Conservation (phyloP, 2,888 invertebrate species). For the Limnephilus auricula region DNA sequence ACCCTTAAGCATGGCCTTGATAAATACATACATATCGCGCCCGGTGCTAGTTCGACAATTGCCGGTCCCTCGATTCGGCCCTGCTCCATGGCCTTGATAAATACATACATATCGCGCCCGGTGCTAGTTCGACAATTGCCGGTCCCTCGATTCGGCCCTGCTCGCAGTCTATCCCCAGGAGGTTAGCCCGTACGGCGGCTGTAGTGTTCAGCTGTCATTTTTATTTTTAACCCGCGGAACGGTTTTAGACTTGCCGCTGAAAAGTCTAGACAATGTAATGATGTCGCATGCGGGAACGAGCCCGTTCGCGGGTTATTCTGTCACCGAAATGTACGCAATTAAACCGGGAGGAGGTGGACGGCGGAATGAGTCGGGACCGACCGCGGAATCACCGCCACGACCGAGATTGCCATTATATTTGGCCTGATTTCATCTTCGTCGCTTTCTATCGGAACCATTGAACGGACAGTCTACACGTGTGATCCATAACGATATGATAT, state of each 20-base stretch:
- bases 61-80: neutral
- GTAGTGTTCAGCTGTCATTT: constrained; percentile 26
- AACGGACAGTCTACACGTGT: too few species aligned
- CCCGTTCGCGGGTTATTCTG: neutral
- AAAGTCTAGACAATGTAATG: constrained; percentile 36
- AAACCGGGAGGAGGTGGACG: neutral
- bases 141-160: neutral
- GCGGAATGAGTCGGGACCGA: neutral
- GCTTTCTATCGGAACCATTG: neutral
- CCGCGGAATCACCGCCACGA: neutral
- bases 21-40: too few species aligned
- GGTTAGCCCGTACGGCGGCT: neutral
- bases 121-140: neutral
- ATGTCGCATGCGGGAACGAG: constrained; percentile 17
- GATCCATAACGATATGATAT: too few species aligned
- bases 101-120: neutral
- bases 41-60: neutral
- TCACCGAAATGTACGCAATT: neutral
- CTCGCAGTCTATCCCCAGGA: neutral
- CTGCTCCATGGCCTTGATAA: too few species aligned
- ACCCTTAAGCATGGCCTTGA: too few species aligned
- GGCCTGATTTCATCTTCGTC: neutral
- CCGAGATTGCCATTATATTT: neutral
- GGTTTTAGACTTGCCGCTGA: constrained; percentile 35
- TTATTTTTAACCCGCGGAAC: constrained; percentile 27